These are phyloP conservation scores for Leptopilina myrica DNA, from an alignment of 2,888 invertebrate genomes.

Conservation along the genomic window DNA sequence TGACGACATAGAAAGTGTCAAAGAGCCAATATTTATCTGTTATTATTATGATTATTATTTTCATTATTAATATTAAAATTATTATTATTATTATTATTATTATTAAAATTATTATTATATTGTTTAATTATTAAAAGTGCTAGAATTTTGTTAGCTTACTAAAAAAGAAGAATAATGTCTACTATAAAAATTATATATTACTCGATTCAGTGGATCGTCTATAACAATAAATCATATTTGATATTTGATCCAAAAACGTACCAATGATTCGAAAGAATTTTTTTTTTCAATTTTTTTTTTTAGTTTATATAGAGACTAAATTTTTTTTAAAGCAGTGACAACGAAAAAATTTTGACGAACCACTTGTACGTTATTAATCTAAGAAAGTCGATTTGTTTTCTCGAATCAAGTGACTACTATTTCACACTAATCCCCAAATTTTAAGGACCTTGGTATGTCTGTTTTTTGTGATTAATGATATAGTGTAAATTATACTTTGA, in stretches of 20 bases:
- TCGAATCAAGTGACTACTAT: background rate
- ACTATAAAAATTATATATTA: background rate
- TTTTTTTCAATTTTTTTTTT: background rate
- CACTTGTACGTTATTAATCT: conserved; percentile 23
- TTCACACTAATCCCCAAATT: background rate
- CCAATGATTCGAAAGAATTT: background rate
- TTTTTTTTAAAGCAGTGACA: conserved; percentile 32
- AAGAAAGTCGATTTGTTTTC: background rate
- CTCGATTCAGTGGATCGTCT: background rate
- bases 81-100: background rate
- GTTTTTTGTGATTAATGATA: conserved; percentile 19
- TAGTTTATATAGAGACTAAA: background rate
- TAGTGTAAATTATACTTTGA: conserved; percentile 12
- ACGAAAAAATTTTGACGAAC: conserved; percentile 17
- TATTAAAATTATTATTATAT: conserved; percentile 7
- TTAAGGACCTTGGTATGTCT: conserved; percentile 20
- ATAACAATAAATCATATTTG: conserved; percentile 1
- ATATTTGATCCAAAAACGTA: conserved; percentile 4
- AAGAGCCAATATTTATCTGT: conserved; percentile 8
- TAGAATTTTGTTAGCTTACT: background rate
- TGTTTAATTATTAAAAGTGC: conserved; percentile 2
- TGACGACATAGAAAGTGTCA: background rate
- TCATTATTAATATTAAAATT: background rate
- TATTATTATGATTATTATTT: background rate
- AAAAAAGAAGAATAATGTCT: background rate